These are phyloP conservation scores for Petromus typicus DNA, from an alignment of 2,113 vertebrate species.

Conservation along the genomic window DNA sequence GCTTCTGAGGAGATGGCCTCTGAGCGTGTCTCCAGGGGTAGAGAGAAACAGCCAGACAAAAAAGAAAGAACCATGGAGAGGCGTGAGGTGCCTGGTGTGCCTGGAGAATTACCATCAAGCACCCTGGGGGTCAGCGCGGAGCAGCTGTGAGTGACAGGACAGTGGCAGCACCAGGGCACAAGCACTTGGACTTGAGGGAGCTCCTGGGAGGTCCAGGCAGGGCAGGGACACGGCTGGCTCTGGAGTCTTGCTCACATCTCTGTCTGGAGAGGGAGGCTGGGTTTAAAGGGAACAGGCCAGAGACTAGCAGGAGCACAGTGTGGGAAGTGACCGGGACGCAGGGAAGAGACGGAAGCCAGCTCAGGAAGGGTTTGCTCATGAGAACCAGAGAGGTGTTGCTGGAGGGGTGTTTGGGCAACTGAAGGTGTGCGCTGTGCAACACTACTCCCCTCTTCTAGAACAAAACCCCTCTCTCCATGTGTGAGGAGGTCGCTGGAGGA, in stretches of 20 bases:
- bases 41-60: not conserved
- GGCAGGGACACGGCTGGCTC: not conserved
- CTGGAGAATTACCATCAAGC: rapidly evolving
- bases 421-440: not conserved
- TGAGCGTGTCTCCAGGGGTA: not conserved
- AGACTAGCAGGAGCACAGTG: not conserved
- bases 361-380: not conserved
- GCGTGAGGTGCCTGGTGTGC: rapidly evolving
- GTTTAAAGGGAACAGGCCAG: not conserved
- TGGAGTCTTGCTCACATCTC: not conserved
- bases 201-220: not conserved
- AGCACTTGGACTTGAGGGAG: not conserved
- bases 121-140: not conserved
- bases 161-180: not conserved
- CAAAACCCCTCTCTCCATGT: not conserved
- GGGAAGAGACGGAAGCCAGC: not conserved
- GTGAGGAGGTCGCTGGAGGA: not conserved
- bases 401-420: not conserved
- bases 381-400: not conserved
- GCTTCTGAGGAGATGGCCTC: not conserved
- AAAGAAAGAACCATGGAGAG: not conserved
- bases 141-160: rapidly evolving
- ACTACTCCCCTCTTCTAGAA: not conserved
- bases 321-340: not conserved
- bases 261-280: not conserved